Evolutionary conservation across 1,140 invertebrate genomes (phyloP).

Genomic region (Brachionus rubens): DNA sequence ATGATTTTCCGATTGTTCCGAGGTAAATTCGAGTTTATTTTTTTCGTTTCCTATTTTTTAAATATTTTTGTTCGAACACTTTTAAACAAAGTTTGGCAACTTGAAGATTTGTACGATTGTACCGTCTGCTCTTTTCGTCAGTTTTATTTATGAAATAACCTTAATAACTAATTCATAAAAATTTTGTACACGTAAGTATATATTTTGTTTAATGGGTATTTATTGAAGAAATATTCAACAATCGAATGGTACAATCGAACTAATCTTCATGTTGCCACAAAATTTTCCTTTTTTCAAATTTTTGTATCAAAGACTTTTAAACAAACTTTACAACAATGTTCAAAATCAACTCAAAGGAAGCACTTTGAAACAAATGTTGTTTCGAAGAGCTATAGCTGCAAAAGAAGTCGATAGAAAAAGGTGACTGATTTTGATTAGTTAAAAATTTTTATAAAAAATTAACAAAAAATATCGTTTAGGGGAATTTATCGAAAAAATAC

Average conservation of each 20-base stretch:
- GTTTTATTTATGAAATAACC: too few relatives aligned
- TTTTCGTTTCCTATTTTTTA: background rate
- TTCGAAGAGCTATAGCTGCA: conserved; percentile 19
- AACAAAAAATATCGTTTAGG: background rate
- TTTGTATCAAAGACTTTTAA: conserved; percentile 82
- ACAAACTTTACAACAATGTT: conserved; percentile 67
- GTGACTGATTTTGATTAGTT: background rate
- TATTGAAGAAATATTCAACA: too few relatives aligned
- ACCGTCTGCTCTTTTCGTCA: too few relatives aligned
- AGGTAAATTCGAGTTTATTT: conserved; percentile 57
- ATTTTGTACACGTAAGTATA: too few relatives aligned
- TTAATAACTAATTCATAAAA: too few relatives aligned
- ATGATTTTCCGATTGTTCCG: conserved; percentile 90
- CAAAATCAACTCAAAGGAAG: conserved; percentile 18
- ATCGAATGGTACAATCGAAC: too few relatives aligned
- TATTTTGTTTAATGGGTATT: too few relatives aligned
- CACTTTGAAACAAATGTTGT: conserved; percentile 14
- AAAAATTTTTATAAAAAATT: background rate
- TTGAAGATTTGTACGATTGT: too few relatives aligned
- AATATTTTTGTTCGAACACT: too few relatives aligned
- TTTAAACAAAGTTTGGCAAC: too few relatives aligned
- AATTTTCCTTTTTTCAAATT: background rate
- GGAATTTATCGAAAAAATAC: conserved; percentile 44
- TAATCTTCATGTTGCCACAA: too few relatives aligned
- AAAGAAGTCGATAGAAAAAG: conserved; percentile 44